Conservation (phyloP, 2,113 vertebrate species). For the Zosterops borbonicus region DNA sequence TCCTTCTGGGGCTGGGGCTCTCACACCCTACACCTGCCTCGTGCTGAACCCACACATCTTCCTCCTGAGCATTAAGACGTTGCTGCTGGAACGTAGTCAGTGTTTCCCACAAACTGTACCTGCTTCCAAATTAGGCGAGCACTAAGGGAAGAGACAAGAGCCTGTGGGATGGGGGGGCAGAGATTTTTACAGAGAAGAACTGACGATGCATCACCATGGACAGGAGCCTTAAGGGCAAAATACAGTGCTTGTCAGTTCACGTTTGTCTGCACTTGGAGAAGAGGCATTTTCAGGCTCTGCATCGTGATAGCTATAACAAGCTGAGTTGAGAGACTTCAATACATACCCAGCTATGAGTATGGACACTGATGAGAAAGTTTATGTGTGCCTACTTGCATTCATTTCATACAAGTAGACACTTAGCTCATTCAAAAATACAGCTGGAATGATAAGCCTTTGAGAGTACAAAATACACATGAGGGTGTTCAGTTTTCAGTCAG, state of each 20-base stretch:
- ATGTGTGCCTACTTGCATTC: conserved; percentile 50
- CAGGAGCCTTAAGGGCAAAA: conserved; percentile 73
- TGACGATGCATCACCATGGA: conserved; percentile 44
- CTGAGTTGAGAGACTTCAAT: conserved; percentile 58
- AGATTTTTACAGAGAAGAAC: conserved; percentile 37
- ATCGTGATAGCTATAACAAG: conserved; percentile 60
- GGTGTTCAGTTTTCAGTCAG: conserved; percentile 55
- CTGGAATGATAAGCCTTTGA: conserved; percentile 62
- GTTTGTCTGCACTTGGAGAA: conserved; percentile 57
- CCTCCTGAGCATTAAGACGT: not conserved
- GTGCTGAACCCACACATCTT: not conserved
- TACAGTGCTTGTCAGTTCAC: conserved; percentile 70
- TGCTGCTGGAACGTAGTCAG: not conserved
- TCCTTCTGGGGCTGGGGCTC: not conserved
- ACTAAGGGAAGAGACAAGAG: not conserved
- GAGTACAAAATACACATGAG: conserved; percentile 32
- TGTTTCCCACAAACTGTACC: not conserved
- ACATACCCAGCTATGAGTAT: not conserved
- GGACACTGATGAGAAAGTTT: conserved; percentile 61
- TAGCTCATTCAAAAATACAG: conserved; percentile 63
- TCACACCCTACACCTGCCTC: not conserved
- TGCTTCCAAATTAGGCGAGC: not conserved
- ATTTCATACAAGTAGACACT: conserved; percentile 53
- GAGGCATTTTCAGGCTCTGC: conserved; percentile 60
- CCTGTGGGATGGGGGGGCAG: not conserved